phyloP scores from a whole-genome alignment of 2,797 vertebrate species.

The Pipistrellus nathusii region DNA sequence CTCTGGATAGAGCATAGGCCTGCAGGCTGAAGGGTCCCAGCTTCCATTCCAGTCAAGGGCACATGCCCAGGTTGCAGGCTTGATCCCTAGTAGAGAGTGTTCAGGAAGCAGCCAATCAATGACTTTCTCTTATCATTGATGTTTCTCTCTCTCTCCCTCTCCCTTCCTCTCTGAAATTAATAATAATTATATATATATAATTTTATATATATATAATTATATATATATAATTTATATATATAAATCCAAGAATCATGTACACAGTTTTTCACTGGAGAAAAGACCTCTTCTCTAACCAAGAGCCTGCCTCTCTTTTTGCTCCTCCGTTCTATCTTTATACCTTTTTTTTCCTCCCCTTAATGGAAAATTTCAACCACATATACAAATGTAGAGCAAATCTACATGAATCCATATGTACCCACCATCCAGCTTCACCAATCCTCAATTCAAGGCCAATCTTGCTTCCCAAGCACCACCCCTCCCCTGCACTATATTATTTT shows the following conservation, averaged over 20 bases:
- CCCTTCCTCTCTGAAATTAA: too few species aligned
- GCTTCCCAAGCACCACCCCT: fast-evolving
- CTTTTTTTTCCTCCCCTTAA: neutral
- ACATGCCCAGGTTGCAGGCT: too few species aligned
- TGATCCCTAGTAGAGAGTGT: too few species aligned
- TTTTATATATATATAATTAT: too few species aligned
- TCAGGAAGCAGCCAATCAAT: too few species aligned
- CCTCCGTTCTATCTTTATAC: neutral
- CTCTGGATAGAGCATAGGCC: too few species aligned
- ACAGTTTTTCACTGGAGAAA: neutral
- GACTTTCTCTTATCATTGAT: too few species aligned
- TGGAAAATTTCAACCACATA: neutral
- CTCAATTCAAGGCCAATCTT: neutral
- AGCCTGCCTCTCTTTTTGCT: neutral
- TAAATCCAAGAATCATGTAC: neutral
- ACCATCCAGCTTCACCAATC: neutral
- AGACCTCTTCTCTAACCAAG: neutral
- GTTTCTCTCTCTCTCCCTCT: too few species aligned
- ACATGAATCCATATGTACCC: fast-evolving
- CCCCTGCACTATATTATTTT: neutral
- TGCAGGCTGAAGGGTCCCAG: too few species aligned
- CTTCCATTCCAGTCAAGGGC: too few species aligned
- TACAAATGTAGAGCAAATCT: neutral
- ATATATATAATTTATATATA: too few species aligned
- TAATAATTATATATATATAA: too few species aligned